A percentile compares a stretch with the other conserved stretches of the same genome.
Evolutionary conservation across 2,888 invertebrate species (phyloP).

Genomic region (Latrodectus hesperus): DNA sequence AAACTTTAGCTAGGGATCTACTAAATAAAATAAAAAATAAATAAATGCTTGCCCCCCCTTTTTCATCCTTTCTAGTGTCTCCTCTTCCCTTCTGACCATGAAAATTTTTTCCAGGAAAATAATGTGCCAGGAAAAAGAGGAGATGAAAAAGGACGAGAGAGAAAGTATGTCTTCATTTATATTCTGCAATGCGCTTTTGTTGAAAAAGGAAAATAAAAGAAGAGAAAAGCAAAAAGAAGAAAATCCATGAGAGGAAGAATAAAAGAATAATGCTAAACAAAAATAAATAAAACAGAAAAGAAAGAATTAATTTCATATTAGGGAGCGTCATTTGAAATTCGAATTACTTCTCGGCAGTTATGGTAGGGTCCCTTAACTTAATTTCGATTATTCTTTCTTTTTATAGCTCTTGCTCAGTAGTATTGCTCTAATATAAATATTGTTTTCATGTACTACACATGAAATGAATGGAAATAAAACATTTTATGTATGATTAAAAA

Average conservation of each 20-base stretch:
- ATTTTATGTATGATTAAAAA: too few relatives aligned
- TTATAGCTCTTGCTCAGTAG: too few relatives aligned
- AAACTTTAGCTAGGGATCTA: constrained; percentile 58
- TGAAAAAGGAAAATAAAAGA: constrained; percentile 49
- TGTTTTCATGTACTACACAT: too few relatives aligned
- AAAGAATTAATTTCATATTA: constrained; percentile 68
- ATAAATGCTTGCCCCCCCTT: constrained; percentile 11
- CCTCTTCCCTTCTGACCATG: constrained; percentile 31
- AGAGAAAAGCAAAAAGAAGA: constrained; percentile 41
- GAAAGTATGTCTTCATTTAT: constrained; percentile 65
- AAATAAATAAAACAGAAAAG: constrained; percentile 52
- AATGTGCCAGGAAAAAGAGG: constrained; percentile 44
- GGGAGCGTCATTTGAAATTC: constrained; percentile 67
- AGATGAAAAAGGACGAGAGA: constrained; percentile 18
- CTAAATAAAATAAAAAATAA: constrained; percentile 45
- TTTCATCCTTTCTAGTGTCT: background rate
- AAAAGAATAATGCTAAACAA: constrained; percentile 54
- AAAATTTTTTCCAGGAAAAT: constrained; percentile 61
- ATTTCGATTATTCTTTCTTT: constrained; percentile 57
- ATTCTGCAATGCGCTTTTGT: constrained; percentile 62
- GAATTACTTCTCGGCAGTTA: constrained; percentile 49
- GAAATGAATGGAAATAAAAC: too few relatives aligned
- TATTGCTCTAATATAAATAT: too few relatives aligned
- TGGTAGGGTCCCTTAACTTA: constrained; percentile 58
- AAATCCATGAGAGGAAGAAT: constrained; percentile 26